Conservation (phyloP, 2,113 vertebrate species). For the Pedetes capensis region DNA sequence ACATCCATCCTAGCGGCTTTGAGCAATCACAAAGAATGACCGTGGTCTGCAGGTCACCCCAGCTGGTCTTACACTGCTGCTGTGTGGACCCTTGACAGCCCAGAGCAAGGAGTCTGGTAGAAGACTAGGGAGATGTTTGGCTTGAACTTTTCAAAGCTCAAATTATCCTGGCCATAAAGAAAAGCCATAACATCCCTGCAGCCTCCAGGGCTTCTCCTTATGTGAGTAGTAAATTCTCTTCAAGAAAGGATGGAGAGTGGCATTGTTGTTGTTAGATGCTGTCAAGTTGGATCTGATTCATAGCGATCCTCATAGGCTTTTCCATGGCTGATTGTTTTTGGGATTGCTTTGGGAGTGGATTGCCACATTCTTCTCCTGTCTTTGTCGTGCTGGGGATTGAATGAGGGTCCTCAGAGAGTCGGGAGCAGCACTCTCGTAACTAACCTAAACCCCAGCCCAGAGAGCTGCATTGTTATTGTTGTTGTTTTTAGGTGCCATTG, state of each 20-base stretch:
- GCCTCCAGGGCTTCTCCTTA: not conserved
- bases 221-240: slow-evolving; percentile 43
- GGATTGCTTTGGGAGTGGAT: too few species aligned
- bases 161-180: not conserved
- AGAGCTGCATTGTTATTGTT: too few species aligned
- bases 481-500: too few species aligned
- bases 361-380: too few species aligned
- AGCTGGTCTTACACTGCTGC: not conserved
- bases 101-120: not conserved
- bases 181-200: not conserved
- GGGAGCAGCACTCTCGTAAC: too few species aligned
- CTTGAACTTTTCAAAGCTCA: slow-evolving; percentile 10
- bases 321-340: too few species aligned
- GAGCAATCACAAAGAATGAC: not conserved
- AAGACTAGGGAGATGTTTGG: not conserved
- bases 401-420: too few species aligned
- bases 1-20: not conserved
- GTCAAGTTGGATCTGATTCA: too few species aligned
- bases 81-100: not conserved
- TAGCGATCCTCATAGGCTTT: too few species aligned
- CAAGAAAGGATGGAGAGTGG: not conserved
- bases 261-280: too few species aligned
- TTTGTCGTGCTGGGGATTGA: too few species aligned
- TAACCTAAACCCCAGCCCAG: too few species aligned
- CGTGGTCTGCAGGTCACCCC: not conserved